Percentiles rank a stretch among this genome's conserved stretches.
Evolutionary conservation across 1,140 invertebrate genomes (phyloP).

Genomic region (Anastatus disparis): DNA sequence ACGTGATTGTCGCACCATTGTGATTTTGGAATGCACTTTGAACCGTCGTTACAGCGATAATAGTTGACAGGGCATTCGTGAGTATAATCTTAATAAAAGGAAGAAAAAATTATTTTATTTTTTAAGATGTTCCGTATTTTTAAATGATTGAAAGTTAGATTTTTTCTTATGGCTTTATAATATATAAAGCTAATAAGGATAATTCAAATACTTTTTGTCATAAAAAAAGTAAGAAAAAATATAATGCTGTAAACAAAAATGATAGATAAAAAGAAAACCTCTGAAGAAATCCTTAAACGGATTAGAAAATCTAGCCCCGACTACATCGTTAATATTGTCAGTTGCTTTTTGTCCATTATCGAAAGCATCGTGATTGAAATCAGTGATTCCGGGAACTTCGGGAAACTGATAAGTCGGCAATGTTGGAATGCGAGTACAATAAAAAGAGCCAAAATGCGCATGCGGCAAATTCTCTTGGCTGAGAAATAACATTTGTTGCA

Average conservation of each 20-base stretch:
- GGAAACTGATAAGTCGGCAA: conserved; percentile 47
- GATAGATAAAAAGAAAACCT: no score
- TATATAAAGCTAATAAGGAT: no score
- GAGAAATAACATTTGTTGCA: neutral
- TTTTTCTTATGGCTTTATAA: no score
- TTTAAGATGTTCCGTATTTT: no score
- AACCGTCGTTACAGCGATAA: conserved; percentile 32
- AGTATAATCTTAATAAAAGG: neutral
- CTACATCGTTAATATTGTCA: neutral
- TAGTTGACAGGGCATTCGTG: neutral
- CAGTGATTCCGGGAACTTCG: conserved; percentile 32
- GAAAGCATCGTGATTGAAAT: conserved; percentile 8
- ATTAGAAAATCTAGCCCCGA: neutral
- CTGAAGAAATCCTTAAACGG: neutral
- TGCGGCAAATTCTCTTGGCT: neutral
- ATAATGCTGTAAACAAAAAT: neutral
- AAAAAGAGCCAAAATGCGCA: conserved; percentile 39
- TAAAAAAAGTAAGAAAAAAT: neutral
- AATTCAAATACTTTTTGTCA: no score
- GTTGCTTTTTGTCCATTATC: no score
- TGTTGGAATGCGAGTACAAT: conserved; percentile 50
- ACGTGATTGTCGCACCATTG: conserved; percentile 80
- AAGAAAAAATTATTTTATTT: no score
- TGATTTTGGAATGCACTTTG: conserved; percentile 70
- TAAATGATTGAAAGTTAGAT: no score